These are phyloP conservation scores for Centrocercus urophasianus DNA, from an alignment of 2,113 vertebrate genomes.

Conservation along the genomic window DNA sequence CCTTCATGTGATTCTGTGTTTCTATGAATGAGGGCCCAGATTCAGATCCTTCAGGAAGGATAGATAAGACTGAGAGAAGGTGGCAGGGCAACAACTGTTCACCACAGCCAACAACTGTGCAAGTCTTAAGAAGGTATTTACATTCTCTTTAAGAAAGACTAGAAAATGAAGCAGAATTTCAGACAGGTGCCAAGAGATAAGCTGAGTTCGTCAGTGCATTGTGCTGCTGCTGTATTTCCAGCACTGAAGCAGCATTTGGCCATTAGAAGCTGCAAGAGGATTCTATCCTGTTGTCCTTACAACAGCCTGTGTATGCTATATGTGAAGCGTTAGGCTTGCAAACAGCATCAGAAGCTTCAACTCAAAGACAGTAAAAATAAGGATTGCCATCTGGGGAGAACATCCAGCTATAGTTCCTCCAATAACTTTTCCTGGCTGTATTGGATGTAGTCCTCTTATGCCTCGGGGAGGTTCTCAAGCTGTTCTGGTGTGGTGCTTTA, in stretches of 20 bases:
- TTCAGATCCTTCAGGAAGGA: background rate
- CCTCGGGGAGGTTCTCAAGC: background rate
- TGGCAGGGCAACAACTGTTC: fast-evolving
- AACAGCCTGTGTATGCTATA: background rate
- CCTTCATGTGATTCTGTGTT: background rate
- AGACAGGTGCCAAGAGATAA: background rate
- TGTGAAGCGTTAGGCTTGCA: background rate
- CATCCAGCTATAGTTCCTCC: background rate
- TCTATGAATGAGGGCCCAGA: background rate
- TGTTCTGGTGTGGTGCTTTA: background rate
- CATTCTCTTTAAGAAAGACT: background rate
- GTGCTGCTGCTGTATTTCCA: background rate
- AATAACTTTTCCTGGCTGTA: background rate
- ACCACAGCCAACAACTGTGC: background rate
- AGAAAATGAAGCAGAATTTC: background rate
- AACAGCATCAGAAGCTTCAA: background rate
- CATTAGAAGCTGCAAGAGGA: background rate
- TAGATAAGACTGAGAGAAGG: background rate
- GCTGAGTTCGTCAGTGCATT: background rate
- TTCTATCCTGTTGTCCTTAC: background rate
- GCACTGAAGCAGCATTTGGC: fast-evolving
- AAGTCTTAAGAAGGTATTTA: background rate
- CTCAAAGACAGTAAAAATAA: background rate
- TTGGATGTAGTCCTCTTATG: fast-evolving
- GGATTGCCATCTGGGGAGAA: background rate